Base-by-base conservation (phyloP, 2,113 vertebrate species). In the Lethenteron reissneri region DNA sequence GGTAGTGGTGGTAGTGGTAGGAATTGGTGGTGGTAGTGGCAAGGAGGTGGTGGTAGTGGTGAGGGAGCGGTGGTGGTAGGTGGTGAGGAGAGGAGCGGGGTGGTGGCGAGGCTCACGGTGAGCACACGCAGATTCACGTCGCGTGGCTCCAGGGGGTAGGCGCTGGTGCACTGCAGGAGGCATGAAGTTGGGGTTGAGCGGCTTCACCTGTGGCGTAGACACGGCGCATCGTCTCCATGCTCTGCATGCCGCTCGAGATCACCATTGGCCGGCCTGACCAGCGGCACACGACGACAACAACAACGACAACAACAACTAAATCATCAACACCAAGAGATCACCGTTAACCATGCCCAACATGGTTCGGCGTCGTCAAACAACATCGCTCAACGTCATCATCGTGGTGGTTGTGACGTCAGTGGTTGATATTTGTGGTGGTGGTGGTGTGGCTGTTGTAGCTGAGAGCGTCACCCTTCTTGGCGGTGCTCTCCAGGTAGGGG, bases 191-290 rank as follows among this genome's bases (percentile, higher is more conserved):
- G 83, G 78, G 74, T 96, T 97, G 79, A 92, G 81, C 71, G 88
- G 74, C 77, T 92, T 97, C 77, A 96, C 89, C n/a, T 0, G 81
- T 86, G 74, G 88, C 75, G 76, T 99, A 96, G 74, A 97, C 92
- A 1, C 79, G 83, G 12, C 81, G 83, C 91, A 99, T 97, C 4
- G 86, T 95, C 41, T 83, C 84, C 88, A 97, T 94, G 0, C 85
- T 86, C 83, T 99, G 94, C 94, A 99, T 99, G 69, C 94, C 92
- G 0, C 92, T 99, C 75, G 94, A 99, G 73, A 99, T 90, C 71
- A 99, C 86, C 91, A 99, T 96, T 2, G 94, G 91, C 4, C 90
- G 89, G 72, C 90, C 94, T 99, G 76, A 8, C 8, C 41, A 41
- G 41, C 41, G 41, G 41, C 9, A 2, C 41, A 8, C 72, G 15